phyloP scores from a whole-genome alignment of 2,113 vertebrate species.

The Motacilla alba region DNA sequence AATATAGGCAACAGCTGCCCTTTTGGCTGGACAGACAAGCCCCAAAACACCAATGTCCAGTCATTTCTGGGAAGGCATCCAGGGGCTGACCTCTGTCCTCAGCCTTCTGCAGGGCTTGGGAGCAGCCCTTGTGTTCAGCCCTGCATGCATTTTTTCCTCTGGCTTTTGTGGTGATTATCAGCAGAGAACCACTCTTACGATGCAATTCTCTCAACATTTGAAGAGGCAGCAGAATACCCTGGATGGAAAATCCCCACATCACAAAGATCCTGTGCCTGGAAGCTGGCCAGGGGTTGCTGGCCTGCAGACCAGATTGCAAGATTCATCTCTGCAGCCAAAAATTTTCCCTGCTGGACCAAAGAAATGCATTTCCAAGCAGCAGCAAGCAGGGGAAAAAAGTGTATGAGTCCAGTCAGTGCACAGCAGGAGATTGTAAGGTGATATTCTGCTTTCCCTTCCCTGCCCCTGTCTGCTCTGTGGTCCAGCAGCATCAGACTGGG shows the following conservation, averaged over 20 bases:
- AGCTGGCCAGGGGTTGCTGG: neutral
- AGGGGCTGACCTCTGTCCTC: neutral
- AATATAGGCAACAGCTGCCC: constrained; percentile 7
- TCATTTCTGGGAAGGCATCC: constrained; percentile 14
- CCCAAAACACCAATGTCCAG: neutral
- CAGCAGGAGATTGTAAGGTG: neutral
- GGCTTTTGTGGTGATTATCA: neutral
- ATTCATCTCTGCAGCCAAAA: constrained; percentile 24
- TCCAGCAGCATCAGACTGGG: neutral
- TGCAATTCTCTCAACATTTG: neutral
- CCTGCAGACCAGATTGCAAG: neutral
- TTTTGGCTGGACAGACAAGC: neutral
- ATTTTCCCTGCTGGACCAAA: neutral
- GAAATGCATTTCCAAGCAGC: constrained; percentile 17
- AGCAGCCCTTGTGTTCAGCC: neutral
- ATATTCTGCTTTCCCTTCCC: neutral
- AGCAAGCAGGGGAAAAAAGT: neutral
- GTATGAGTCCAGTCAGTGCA: neutral
- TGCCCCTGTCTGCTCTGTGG: neutral
- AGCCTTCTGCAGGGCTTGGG: neutral
- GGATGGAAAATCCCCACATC: neutral
- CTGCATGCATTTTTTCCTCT: neutral
- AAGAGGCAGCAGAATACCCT: neutral
- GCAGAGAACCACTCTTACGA: neutral
- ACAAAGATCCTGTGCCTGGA: neutral